Percentiles rank a stretch among this genome's conserved stretches.
phyloP scores from a whole-genome alignment of 2,797 vertebrate genomes.

The Periophthalmus magnuspinnatus region DNA sequence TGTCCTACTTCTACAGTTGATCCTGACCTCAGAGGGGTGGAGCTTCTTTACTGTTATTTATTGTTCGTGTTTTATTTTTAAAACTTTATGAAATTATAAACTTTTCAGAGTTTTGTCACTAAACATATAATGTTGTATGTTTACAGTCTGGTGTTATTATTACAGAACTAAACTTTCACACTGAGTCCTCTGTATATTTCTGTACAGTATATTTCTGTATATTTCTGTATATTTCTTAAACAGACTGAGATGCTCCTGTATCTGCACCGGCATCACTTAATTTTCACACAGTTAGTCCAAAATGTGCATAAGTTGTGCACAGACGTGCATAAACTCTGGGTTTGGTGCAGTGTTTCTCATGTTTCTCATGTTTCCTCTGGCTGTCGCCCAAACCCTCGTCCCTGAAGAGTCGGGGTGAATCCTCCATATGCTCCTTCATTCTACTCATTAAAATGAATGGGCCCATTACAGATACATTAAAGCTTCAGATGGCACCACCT shows the following conservation, averaged over 20 bases:
- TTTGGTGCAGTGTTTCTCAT: too few relatives aligned
- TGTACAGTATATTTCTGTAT: too few relatives aligned
- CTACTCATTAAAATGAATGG: constrained; percentile 66
- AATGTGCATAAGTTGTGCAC: constrained; percentile 21
- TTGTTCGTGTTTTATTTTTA: not conserved
- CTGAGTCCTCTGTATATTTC: too few relatives aligned
- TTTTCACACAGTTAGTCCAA: not conserved
- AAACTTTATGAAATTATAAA: too few relatives aligned
- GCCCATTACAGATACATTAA: constrained; percentile 68
- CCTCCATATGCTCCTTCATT: constrained; percentile 59
- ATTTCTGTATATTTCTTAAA: too few relatives aligned
- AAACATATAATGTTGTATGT: not conserved
- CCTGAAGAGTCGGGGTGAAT: constrained; percentile 52
- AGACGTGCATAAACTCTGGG: constrained; percentile 4
- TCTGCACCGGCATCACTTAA: not conserved
- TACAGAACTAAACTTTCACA: too few relatives aligned
- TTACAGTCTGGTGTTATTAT: not conserved
- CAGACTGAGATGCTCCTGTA: too few relatives aligned
- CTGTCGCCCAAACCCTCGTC: constrained; percentile 55
- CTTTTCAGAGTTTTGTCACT: not conserved
- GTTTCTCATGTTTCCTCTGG: constrained; percentile 59
- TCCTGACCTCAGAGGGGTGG: constrained; percentile 7
- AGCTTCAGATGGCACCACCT: constrained; percentile 63
- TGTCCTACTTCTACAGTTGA: too few relatives aligned
- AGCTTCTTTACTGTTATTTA: constrained; percentile 25